A percentile compares a stretch with the other conserved stretches of the same genome.
These are phyloP conservation scores for Lates japonicus DNA, from an alignment of 2,797 vertebrate species.

Conservation along the genomic window DNA sequence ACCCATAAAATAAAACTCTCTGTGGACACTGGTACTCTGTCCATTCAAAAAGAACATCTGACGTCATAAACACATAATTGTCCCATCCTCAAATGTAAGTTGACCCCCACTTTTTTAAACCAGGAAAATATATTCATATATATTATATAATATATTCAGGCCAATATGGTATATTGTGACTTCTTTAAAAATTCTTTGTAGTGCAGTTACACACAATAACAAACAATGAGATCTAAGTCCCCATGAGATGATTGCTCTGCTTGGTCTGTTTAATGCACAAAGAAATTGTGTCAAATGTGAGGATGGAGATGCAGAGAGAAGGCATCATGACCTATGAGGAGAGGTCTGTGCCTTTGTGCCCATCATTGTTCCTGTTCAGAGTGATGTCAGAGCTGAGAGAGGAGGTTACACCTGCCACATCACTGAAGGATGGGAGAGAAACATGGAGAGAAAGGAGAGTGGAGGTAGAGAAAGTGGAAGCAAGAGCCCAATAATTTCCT, in stretches of 20 bases:
- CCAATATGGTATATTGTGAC: not conserved
- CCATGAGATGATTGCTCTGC: constrained; percentile 26
- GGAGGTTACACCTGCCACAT: constrained; percentile 51
- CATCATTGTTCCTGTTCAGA: constrained; percentile 16
- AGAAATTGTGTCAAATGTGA: constrained; percentile 8
- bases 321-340: constrained; percentile 4
- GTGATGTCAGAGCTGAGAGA: constrained; percentile 33
- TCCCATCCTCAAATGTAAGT: not conserved
- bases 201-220: not conserved
- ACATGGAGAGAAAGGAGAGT: not conserved
- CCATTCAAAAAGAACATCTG: too few relatives aligned
- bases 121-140: not conserved
- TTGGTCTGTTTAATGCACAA: constrained; percentile 16
- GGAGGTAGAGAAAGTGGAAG: constrained; percentile 15
- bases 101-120: not conserved
- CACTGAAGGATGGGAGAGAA: constrained; percentile 40
- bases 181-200: not conserved
- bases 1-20: too few relatives aligned
- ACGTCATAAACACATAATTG: too few relatives aligned
- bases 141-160: not conserved
- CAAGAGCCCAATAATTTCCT: constrained; percentile 16
- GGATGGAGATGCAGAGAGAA: constrained; percentile 36
- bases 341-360: constrained; percentile 7
- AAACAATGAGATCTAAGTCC: constrained; percentile 47
- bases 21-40: too few relatives aligned